Base-by-base conservation (phyloP, 2,888 invertebrate genomes). In the Pteria penguin region DNA sequence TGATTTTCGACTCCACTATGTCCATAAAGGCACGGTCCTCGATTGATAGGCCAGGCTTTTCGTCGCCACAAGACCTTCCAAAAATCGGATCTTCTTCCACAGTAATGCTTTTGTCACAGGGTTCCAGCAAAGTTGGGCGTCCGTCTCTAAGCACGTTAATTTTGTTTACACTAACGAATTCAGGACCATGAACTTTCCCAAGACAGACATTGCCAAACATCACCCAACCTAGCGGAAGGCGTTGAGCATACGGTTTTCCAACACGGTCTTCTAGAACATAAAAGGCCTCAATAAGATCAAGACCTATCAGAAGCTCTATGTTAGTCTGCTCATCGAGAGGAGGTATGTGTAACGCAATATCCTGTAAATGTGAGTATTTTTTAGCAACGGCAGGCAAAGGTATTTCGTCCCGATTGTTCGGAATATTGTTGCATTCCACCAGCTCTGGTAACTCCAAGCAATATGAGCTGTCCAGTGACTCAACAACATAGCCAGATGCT, bases 1-100 rank as follows among this genome's bases (percentile, higher is more conserved):
- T 24, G 27, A 80, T 55, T 18, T 69, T 60, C 1, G 45, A 45
- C 24, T 79, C 63, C 73, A 79, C 80, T 22, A 78, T 62, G 2
- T 67, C 22, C 5, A 77, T 32, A 52, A 77, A 74, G 11, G 18
- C n/a, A 52, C 33, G 55, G 65, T 77, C 77, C 22, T 74, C 77
- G 24, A 74, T 55, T 2, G 72, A 72, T n/a, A 31, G 52, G 4
- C 52, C 66, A 24, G 27, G 66, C 3, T 45, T 57, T 36, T 60
- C 66, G 22, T 66, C 66, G 1, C 72, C 57, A 11, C 24, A 24
- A n/a, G 24, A 36, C 24, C 31, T 66, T 66, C 24, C 22, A 32
- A n/a, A n/a, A 32, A 62, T 31, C 60, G 27, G 26, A 60, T 24
- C 22, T 32, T 57, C 52, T 8, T 14, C 29, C 14, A 57, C 66